A percentile compares a stretch with the other conserved stretches of the same genome.
These are phyloP conservation scores for Drosophila nigrodunni DNA, from an alignment of 1,140 invertebrate species.

Conservation along the genomic window DNA sequence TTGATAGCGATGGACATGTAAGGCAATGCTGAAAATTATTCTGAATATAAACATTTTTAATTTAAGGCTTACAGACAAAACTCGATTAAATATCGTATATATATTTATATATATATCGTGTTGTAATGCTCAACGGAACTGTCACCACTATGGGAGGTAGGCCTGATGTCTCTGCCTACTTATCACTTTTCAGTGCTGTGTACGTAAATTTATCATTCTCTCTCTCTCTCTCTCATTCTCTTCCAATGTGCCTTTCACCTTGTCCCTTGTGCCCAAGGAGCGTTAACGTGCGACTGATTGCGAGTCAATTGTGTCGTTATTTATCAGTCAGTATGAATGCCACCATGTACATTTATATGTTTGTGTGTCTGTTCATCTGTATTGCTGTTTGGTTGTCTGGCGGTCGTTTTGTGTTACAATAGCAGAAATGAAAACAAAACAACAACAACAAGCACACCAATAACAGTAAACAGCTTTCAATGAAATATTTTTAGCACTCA, in stretches of 20 bases:
- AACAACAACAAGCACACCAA: constrained; percentile 4
- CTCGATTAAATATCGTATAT: too few species aligned
- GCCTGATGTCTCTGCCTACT: constrained; percentile 7
- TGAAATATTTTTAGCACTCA: constrained; percentile 39
- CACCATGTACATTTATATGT: constrained; percentile 24
- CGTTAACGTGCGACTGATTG: constrained; percentile 68
- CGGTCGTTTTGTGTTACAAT: constrained; percentile 20
- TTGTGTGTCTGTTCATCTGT: neutral
- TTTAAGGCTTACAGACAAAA: too few species aligned
- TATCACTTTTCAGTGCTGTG: constrained; percentile 15
- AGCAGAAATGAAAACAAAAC: constrained; percentile 19
- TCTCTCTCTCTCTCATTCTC: constrained; percentile 17
- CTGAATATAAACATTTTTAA: neutral
- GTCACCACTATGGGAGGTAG: constrained; percentile 8
- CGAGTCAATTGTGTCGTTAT: constrained; percentile 78
- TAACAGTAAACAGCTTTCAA: constrained; percentile 33
- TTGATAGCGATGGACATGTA: constrained; percentile 37
- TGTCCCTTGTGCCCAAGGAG: constrained; percentile 30
- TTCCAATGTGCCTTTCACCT: neutral
- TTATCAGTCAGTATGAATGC: constrained; percentile 70
- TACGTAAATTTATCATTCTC: too few species aligned
- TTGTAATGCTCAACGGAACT: neutral
- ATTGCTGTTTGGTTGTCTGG: constrained; percentile 5
- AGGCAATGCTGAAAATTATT: neutral
- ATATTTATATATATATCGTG: too few species aligned